These are phyloP conservation scores for Dendrolimus punctatus DNA, from an alignment of 1,140 invertebrate genomes.

Conservation along the genomic window DNA sequence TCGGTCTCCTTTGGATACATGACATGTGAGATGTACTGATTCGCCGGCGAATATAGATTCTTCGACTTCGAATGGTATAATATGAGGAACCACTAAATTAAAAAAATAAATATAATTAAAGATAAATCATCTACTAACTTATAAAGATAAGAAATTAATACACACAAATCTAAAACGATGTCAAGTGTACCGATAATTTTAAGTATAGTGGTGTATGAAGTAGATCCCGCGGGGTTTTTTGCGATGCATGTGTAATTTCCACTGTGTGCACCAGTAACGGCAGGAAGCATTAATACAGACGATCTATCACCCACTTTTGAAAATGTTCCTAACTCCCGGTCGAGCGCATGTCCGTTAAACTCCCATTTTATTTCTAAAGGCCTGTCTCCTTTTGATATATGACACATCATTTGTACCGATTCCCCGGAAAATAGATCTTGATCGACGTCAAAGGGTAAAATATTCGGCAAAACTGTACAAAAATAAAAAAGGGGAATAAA, in stretches of 20 bases:
- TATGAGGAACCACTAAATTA: conserved; percentile 73
- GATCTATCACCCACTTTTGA: conserved; percentile 75
- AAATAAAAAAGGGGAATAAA: conserved; percentile 33
- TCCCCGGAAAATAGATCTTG: conserved; percentile 79
- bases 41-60: conserved; percentile 81
- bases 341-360: conserved; percentile 75
- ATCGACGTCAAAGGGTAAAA: conserved; percentile 78
- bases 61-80: conserved; percentile 78
- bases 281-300: conserved; percentile 78
- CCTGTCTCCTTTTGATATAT: conserved; percentile 81
- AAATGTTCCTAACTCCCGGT: conserved; percentile 49
- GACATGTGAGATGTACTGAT: conserved; percentile 78
- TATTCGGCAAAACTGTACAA: conserved; percentile 76
- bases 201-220: conserved; percentile 77
- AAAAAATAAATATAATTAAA: conserved; percentile 29
- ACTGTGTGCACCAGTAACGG: conserved; percentile 74
- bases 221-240: conserved; percentile 76
- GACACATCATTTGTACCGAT: conserved; percentile 82
- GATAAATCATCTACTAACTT: conserved; percentile 1
- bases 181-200: conserved; percentile 79
- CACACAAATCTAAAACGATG: background rate
- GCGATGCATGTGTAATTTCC: conserved; percentile 81
- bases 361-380: conserved; percentile 82
- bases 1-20: conserved; percentile 80
- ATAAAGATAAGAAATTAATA: conserved; percentile 7